phyloP scores from a whole-genome alignment of 2,797 vertebrate genomes.

The Brachyrhaphis roseni region DNA sequence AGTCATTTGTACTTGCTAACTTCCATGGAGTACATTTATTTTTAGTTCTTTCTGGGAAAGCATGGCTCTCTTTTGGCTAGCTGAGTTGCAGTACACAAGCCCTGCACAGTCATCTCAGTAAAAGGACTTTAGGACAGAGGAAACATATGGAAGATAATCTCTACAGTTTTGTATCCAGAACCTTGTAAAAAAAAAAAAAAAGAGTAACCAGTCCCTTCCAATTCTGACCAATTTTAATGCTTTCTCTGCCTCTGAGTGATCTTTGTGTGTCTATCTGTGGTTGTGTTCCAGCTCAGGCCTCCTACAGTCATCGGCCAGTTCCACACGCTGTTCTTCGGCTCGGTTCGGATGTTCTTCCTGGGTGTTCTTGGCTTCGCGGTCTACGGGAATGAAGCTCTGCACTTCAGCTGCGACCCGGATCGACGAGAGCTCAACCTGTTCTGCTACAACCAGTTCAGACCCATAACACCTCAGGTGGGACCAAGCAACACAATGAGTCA shows the following conservation, averaged over 20 bases:
- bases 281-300: constrained; percentile 83
- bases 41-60: neutral
- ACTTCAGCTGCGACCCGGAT: constrained; percentile 91
- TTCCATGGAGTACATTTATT: neutral
- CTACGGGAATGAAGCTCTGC: constrained; percentile 89
- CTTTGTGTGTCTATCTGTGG: neutral
- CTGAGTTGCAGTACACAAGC: neutral
- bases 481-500: too few relatives aligned
- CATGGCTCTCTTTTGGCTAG: neutral
- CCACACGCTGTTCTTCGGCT: constrained; percentile 93
- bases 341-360: constrained; percentile 88
- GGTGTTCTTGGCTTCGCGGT: constrained; percentile 88
- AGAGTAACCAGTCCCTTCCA: neutral
- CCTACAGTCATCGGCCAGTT: constrained; percentile 89
- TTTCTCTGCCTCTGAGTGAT: neutral
- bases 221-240: neutral
- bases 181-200: neutral
- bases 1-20: neutral
- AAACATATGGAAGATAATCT: neutral
- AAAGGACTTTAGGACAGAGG: neutral
- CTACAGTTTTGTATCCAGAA: neutral
- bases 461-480: constrained; percentile 88
- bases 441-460: constrained; percentile 92
- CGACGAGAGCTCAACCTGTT: constrained; percentile 88
- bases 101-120: neutral